Evolutionary conservation across 2,113 vertebrate genomes (phyloP), one percentile per base, ranked within the genome.

Genomic region (Pomatorhinus ruficollis): DNA sequence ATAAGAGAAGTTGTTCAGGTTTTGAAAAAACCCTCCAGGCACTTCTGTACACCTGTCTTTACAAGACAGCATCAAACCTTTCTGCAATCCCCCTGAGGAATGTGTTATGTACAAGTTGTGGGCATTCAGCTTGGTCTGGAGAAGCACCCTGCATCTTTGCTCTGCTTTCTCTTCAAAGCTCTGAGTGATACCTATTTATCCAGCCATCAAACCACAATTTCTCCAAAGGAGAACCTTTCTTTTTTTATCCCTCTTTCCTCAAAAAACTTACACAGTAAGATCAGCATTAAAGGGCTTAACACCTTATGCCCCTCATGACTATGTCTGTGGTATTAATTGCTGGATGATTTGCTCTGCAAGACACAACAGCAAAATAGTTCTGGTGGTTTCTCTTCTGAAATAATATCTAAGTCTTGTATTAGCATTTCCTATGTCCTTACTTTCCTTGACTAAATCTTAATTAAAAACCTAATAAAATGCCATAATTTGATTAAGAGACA

Each of bases 391-490:
- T 82, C 33, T 83, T 24, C 45, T 91, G 33, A 76, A 82, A 75
- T 27, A 61, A 27, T 50, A 78, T 10, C 44, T 50, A 49, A 15
- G 12, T 71, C 47, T 74, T 47, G 11, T 24, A 50, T 30, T 54
- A 89, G 3, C 19, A 77, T 83, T 90, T 93, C 42, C 15, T 54
- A 37, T 11, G 6, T 24, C 31, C 27, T 74, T 71, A 54, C 16
- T 57, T 90, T 87, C 70, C 44, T 83, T 85, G n/a, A 49, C 28
- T 52, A 83, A 25, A 56, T 78, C 63, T 71, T 69, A 35, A 83
- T 95, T 70, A 64, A 70, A 93, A 83, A 23, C 3, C 17, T 89
- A 64, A 52, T 60, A 81, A 69, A 95, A 89, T 71, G 30, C 15
- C 30, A 35, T 49, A 33, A 15, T 83, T 78, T 68, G 19, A 87